Percentiles rank a stretch among this genome's conserved stretches.
Conservation (phyloP, 2,888 invertebrate species). For the Perdita meconis region DNA sequence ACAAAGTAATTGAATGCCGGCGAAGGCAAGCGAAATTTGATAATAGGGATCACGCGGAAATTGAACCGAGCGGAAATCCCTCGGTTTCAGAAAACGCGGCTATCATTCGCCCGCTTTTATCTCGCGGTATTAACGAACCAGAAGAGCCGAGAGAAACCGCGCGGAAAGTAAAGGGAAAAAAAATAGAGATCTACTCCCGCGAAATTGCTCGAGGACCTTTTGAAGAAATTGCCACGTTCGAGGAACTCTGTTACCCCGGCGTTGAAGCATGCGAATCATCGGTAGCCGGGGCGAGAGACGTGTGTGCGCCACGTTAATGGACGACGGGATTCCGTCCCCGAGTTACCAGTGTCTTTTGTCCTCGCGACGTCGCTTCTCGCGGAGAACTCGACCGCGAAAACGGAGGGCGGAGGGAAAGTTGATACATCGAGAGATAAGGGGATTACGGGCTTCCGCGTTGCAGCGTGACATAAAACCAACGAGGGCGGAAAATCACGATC, state of each 20-base stretch:
- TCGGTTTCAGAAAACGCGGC: neutral
- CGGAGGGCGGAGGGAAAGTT: neutral
- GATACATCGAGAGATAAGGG: constrained; percentile 4
- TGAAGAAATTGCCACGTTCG: neutral
- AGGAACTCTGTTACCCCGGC: neutral
- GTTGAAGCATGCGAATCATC: neutral
- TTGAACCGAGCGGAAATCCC: neutral
- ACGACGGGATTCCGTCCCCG: neutral
- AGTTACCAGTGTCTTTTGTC: neutral
- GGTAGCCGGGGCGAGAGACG: constrained; percentile 16
- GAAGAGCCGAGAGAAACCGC: neutral
- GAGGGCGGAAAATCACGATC: constrained; percentile 1
- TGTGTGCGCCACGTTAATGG: constrained; percentile 5
- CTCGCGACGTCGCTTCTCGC: neutral
- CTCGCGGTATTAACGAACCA: constrained; percentile 5
- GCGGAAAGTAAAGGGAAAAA: no score
- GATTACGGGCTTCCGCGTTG: constrained; percentile 16
- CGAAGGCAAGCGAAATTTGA: no score
- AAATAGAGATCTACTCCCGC: neutral
- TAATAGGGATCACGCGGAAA: neutral
- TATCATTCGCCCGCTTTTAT: constrained; percentile 10
- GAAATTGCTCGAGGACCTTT: neutral
- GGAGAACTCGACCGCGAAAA: neutral
- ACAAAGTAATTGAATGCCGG: no score
- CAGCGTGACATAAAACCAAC: neutral